Evolutionary conservation across 2,113 vertebrate species (phyloP).

Genomic region (Dromiciops gliroides): DNA sequence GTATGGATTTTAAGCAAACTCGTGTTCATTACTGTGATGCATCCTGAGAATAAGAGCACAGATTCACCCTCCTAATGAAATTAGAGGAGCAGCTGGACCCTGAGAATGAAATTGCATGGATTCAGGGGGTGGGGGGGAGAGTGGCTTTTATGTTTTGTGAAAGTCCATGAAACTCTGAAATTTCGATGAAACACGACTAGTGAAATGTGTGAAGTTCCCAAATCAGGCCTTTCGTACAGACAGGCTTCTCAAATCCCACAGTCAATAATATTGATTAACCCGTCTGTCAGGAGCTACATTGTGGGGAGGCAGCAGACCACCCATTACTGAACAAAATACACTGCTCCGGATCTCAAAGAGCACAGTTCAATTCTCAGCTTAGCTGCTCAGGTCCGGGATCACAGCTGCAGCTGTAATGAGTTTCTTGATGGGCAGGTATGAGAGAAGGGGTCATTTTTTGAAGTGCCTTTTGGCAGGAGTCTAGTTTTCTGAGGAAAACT

Average conservation of each 20-base stretch:
- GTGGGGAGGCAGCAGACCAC: background rate
- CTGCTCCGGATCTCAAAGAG: background rate
- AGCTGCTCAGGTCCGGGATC: background rate
- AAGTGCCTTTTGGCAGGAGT: constrained; percentile 15
- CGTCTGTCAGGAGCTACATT: background rate
- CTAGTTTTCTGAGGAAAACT: background rate
- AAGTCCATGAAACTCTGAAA: background rate
- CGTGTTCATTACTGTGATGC: constrained; percentile 38
- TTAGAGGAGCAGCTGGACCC: background rate
- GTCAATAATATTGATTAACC: background rate
- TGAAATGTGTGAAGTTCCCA: background rate
- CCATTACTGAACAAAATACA: background rate
- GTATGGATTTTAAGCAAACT: constrained; percentile 36
- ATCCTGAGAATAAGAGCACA: background rate
- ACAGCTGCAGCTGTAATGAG: background rate
- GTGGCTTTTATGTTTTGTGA: background rate
- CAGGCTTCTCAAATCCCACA: background rate
- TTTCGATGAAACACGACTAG: background rate
- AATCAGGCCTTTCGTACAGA: background rate
- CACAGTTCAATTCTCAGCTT: constrained; percentile 16
- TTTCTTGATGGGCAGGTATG: constrained; percentile 31
- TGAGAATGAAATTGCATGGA: background rate
- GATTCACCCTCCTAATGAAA: background rate
- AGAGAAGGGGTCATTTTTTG: background rate
- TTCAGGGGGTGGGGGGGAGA: background rate